These are phyloP conservation scores for Parus major DNA, from an alignment of 2,113 vertebrate species.

Conservation along the genomic window DNA sequence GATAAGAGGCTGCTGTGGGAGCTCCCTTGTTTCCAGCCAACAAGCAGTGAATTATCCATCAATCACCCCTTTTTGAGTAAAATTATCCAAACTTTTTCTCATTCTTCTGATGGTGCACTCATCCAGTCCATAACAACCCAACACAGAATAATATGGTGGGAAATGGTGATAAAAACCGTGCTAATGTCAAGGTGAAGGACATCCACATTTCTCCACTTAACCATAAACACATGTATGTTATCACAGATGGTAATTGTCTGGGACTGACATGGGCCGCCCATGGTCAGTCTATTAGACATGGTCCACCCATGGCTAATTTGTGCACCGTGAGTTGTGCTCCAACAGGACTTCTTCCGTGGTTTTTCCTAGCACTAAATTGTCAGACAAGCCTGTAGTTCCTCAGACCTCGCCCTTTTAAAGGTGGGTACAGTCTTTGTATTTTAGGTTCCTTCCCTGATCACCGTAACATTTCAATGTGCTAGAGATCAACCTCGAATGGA, in stretches of 20 bases:
- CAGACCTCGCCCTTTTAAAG: background rate
- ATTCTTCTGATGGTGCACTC: background rate
- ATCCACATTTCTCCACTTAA: background rate
- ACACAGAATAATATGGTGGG: background rate
- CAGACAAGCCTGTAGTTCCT: background rate
- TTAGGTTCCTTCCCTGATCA: background rate
- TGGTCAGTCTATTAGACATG: too few species aligned
- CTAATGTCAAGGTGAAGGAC: background rate
- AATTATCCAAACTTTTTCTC: background rate
- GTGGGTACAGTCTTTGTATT: background rate
- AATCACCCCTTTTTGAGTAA: background rate
- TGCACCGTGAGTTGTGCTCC: rapidly evolving
- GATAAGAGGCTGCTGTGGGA: background rate
- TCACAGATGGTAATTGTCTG: background rate
- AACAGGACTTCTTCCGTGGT: background rate
- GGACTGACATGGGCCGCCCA: background rate
- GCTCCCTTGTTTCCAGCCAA: background rate
- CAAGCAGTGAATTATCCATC: background rate
- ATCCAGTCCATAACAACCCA: background rate
- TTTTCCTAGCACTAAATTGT: background rate
- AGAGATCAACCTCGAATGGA: background rate
- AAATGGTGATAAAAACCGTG: background rate
- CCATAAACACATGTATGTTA: background rate
- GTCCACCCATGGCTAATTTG: background rate
- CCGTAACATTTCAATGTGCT: background rate